Evolutionary conservation across 2,113 vertebrate genomes (phyloP), one percentile per base, ranked within the genome.

Genomic region (Alaudala cheleensis): DNA sequence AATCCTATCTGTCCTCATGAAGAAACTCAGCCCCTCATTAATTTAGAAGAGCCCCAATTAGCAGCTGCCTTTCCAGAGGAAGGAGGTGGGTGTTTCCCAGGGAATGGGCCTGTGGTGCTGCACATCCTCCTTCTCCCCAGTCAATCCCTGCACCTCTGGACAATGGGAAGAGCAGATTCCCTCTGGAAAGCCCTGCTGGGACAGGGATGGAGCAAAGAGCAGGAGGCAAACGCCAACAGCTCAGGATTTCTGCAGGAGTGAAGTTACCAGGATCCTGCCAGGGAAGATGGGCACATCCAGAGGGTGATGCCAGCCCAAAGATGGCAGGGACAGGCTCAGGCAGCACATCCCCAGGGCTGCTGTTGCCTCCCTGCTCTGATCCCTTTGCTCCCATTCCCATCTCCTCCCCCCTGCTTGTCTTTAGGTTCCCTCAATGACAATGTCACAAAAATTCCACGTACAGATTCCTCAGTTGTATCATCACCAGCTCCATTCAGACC

Each of bases 1-100:
- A 28, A 11, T 19, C 16, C 5, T 39, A 3, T 6, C 4, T 3
- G 2, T 44, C 47, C 24, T 26, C 25, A 2, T 3, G 20, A 58
- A 79, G 31, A 69, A 81, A 21, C 23, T 24, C 77, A 51, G 17
- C 7, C n/a, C 37, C 44, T 11, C 45, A 20, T 45, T 60, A 34
- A 42, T 24, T 14, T 6, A n/a, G 24, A 61, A 24, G 33, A 69
- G 25, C 12, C 31, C 21, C n/a, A 66, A 8, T n/a, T 74, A 15
- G 13, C 6, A 21, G 5, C 4, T 54, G 28, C 9, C 19, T 64
- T 33, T 82, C 20, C n/a, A 25, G 9, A 31, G 37, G 39, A 53
- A 7, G 33, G 20, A 71, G 31, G 13, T 6, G 21, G 14, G 5
- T 4, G 25, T 85, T 72, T 56, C 44, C 54, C 67, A n/a, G 33